Percentiles rank a stretch among this genome's conserved stretches.
phyloP scores from a whole-genome alignment of 23 tunicate genomes.

The Corella eumyota region DNA sequence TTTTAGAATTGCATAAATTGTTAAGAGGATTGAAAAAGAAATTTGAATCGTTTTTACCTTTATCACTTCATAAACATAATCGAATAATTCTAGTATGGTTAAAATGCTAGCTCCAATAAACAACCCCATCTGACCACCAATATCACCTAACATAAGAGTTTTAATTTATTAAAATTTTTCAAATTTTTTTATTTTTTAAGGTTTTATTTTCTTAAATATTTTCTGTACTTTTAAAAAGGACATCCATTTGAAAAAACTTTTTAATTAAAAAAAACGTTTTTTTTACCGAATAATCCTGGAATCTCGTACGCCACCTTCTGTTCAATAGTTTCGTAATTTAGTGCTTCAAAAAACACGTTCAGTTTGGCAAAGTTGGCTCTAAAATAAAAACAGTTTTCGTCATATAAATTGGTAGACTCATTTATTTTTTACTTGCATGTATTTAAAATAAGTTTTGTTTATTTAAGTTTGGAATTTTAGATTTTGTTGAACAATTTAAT shows the following conservation, averaged over 20 bases:
- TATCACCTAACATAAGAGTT: slow-evolving; percentile 54
- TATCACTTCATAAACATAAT: slow-evolving; percentile 91
- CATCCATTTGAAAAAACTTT: no score
- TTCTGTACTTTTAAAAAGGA: no score
- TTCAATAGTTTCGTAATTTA: slow-evolving; percentile 97
- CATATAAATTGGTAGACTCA: background rate
- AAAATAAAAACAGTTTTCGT: slow-evolving; percentile 27
- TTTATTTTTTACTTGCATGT: background rate
- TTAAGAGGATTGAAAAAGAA: background rate
- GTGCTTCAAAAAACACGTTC: slow-evolving; percentile 96
- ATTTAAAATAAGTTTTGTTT: background rate
- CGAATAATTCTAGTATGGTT: slow-evolving; percentile 87
- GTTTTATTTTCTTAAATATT: no score
- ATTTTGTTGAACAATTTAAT: no score
- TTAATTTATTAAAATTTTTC: background rate
- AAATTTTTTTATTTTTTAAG: no score
- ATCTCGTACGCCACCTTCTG: slow-evolving; percentile 98
- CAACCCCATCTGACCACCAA: slow-evolving; percentile 99
- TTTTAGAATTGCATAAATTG: background rate
- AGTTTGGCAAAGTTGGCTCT: slow-evolving; percentile 85
- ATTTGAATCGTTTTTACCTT: slow-evolving; percentile 41
- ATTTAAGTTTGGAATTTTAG: background rate
- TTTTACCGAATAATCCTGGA: slow-evolving; percentile 92
- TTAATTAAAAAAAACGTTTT: background rate
- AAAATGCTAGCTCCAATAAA: slow-evolving; percentile 97